These are phyloP conservation scores for Girardia tigrina DNA, from an alignment of 2,888 invertebrate species.

Conservation along the genomic window DNA sequence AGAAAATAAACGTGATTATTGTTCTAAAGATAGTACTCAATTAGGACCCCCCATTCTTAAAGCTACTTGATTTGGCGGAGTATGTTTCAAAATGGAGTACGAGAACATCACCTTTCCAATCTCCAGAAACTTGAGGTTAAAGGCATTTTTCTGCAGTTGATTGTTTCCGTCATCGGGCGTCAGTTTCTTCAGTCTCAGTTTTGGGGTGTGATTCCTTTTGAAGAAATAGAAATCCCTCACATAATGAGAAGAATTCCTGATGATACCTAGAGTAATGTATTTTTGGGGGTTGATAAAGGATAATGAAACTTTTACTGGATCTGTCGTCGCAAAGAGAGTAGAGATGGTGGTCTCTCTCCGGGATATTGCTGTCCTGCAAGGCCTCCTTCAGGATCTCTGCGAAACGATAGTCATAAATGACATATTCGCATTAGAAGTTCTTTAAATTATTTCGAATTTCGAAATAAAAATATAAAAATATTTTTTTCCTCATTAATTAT, in stretches of 20 bases:
- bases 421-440: too few species aligned
- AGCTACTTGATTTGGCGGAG: too few species aligned
- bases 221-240: constrained; percentile 88
- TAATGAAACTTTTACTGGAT: too few species aligned
- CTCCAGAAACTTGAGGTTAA: constrained; percentile 83
- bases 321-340: constrained; percentile 94
- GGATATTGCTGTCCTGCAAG: constrained; percentile 87
- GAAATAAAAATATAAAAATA: too few species aligned
- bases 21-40: constrained; percentile 55
- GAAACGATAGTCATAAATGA: constrained; percentile 72
- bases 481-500: too few species aligned
- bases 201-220: constrained; percentile 91
- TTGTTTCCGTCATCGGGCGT: constrained; percentile 75
- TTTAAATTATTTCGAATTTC: too few species aligned
- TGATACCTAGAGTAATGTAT: constrained; percentile 61
- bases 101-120: constrained; percentile 67
- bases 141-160: constrained; percentile 61
- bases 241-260: constrained; percentile 82
- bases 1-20: constrained; percentile 92
- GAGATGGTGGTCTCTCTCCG: constrained; percentile 70
- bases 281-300: too few species aligned
- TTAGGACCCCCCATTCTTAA: background rate
- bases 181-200: constrained; percentile 80
- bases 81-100: too few species aligned
- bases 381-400: constrained; percentile 83